Base-by-base conservation (phyloP, 2,888 invertebrate genomes). In the Neoascia interrupta region DNA sequence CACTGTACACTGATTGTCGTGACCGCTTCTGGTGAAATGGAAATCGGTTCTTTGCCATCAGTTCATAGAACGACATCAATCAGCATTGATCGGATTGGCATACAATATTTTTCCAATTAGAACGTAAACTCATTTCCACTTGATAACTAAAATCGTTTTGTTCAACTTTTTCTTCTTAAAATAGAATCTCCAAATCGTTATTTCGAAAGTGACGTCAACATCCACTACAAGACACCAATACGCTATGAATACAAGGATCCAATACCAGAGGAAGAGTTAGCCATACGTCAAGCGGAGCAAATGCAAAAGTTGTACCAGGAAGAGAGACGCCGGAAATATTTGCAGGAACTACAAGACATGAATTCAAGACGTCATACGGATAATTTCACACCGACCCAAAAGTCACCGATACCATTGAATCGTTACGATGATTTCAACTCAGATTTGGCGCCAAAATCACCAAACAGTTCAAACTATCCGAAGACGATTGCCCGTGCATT, bases 291-390 rank as follows among this genome's bases (percentile, higher is more conserved):
- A 90, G 96, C 96, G 53, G 96, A 96, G 87, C 94, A 95, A 83
- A 97, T 97, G 96, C 94, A 95, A 88, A 92, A 94, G 85, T 92
- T 96, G 79, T 97, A 97, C 89, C 93, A 96, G 87, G 96, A 96
- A 88, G 96, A 97, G 89, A 91, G 94, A 83, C 92, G 96, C 84
- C 93, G 95, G 87, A 97, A 97, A 90, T 97, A 97, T 89, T 92
- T 96, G 85, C 95, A 96, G 91, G 97, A 97, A 89, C 91, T 97
- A 81, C 96, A 96, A 90, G 97, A 97, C 89, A 96, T 96, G 92
- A 96, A 96, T 90, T 96, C 94, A 84, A 92, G 98, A 81, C 93
- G 97, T 83, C 98, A 98, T 89, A 95, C 96, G 82, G 98, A 98
- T 89, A 96, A 97, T 89, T 97, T 97, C 86, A 95, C 94, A 85